Evolutionary conservation across 2,113 vertebrate genomes (phyloP), one percentile per base, ranked within the genome.

Genomic region (Nestor notabilis): DNA sequence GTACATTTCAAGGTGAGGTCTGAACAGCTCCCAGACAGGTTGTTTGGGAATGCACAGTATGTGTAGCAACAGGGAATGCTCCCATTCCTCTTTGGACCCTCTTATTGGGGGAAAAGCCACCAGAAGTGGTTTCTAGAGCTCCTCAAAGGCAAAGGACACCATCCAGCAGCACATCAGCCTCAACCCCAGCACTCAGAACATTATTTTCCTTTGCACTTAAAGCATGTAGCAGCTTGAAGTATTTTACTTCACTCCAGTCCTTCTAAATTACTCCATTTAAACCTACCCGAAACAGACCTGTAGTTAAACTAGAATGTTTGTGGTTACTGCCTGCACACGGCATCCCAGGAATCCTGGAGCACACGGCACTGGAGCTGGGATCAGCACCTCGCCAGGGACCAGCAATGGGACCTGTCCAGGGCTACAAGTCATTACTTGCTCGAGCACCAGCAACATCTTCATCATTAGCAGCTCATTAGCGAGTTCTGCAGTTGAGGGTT

Each of bases 31-130:
- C 76, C 19, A 4, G 20, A 4, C 0, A 2, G 33, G 16, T 49
- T 3, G 0, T 10, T 1, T 0, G n/a, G 87, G 47, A 81, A 17
- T 0, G 23, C 63, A 23, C 21, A 23, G 56, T 0, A 3, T 3
- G 5, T 0, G 15, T 0, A 46, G 68, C 27, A 20, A 11, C 0
- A 33, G 31, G 52, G 37, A 77, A 64, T 0, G n/a, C 23, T 64
- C 43, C 64, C 44, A 18, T 6, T 12, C 13, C 55, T 12, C 7
- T 27, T 2, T 64, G 27, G 55, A 55, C 19, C 46, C 28, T 55
- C n/a, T 35, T 3, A 6, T 0, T 8, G 8, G 17, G 52, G 29
- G 4, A 31, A 56, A n/a, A 28, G 4, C 2, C 35, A 13, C 27
- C 31, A 65, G 49, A 17, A 65, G 47, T 1, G 12, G 44, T 21